A percentile compares a stretch with the other conserved stretches of the same genome.
Conservation (phyloP, 2,888 invertebrate species). For the Alcis repandata region DNA sequence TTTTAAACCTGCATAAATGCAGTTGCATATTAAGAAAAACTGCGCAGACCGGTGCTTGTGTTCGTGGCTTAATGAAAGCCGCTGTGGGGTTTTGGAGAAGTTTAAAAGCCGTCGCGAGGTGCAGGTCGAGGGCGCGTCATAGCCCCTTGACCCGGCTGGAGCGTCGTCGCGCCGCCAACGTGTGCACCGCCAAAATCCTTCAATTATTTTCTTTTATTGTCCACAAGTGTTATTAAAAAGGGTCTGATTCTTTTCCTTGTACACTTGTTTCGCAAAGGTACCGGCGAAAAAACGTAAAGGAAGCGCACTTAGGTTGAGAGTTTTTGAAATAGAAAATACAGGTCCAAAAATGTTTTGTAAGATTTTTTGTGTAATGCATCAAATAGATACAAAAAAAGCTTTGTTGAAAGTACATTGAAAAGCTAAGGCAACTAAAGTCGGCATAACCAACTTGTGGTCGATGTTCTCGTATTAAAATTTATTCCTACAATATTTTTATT, state of each 20-base stretch:
- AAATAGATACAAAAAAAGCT: too few species aligned
- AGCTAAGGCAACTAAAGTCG: too few species aligned
- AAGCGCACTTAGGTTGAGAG: constrained; percentile 8
- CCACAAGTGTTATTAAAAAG: constrained; percentile 25
- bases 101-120: constrained; percentile 75
- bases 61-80: constrained; percentile 76
- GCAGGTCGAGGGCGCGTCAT: constrained; percentile 77
- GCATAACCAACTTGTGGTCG: too few species aligned
- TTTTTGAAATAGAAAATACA: constrained; percentile 6
- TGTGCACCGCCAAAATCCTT: constrained; percentile 49
- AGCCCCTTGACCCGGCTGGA: constrained; percentile 75
- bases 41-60: constrained; percentile 57
- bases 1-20: constrained; percentile 45
- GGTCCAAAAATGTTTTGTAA: background rate
- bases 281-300: constrained; percentile 9
- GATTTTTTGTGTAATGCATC: too few species aligned
- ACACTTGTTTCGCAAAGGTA: background rate
- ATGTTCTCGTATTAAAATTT: too few species aligned
- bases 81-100: constrained; percentile 73
- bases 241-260: constrained; percentile 12
- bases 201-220: constrained; percentile 47
- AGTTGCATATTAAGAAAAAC: constrained; percentile 54
- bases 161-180: constrained; percentile 51
- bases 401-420: too few species aligned
- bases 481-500: background rate